Base-by-base conservation (phyloP, 2,888 invertebrate species). In the Synanthedon tipuliformis region DNA sequence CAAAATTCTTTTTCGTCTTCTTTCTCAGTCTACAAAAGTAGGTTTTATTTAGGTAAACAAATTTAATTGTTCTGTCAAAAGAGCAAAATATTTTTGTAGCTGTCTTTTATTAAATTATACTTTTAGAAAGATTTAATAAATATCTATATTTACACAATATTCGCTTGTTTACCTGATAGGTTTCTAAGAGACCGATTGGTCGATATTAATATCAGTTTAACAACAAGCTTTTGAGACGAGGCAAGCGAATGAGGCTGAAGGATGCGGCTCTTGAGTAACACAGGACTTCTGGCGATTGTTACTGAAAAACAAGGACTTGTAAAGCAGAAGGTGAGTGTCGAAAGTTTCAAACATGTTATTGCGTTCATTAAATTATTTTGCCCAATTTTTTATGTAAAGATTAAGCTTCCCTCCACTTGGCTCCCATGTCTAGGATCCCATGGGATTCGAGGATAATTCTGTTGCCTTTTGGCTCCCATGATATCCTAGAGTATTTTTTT, bases 181-280 rank as follows among this genome's bases (percentile, higher is more conserved):
- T 34, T 45, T 45, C 82, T 63, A 77, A 56, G 83, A 55, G 59
- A 69, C 67, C 59, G 81, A 63, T 81, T 71, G 66, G 65, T 85
- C 84, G 68, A 85, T 84, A 75, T 45, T n/a, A 45, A 13, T 7
- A 45, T 41, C 16, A 34, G 13, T 23, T 15, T 4, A 16, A 18
- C 48, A 27, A 48, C 27, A 48, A 11, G 23, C 11, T n/a, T 45
- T 12, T 18, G 23, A 12, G 49, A 16, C 13, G 8, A 48, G 53
- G 50, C 52, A 48, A 57, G 10, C 3, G 23, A 59, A 60, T 55
- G 54, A 57, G 60, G 54, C 57, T 56, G 56, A 51, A 63, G 50
- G 51, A 91, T 91, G 91, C 89, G 88, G 49, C 66, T 89, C 11
- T 89, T 89, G 12, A 93, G 92, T 66, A 90, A 90, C 71, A 92